Evolutionary conservation across 2,888 invertebrate genomes (phyloP), one percentile per base, ranked within the genome.

Genomic region (Colostygia pectinataria): DNA sequence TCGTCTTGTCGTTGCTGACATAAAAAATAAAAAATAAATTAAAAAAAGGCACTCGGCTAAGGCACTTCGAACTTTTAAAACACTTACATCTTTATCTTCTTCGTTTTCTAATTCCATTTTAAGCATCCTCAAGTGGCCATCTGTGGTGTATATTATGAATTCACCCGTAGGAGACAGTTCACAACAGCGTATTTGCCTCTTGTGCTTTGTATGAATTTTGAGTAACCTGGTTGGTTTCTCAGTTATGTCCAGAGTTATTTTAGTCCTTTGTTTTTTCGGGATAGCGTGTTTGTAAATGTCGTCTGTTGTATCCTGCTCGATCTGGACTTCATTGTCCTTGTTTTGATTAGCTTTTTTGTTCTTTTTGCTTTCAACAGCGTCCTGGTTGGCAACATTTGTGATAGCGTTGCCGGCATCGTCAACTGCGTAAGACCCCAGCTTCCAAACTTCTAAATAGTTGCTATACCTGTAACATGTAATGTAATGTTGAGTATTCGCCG

Each of bases 81-180:
- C 7, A 79, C 83, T 83, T 68, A 93, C 93, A 29, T 47, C 46
- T 39, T 52, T 42, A 43, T 52, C 51, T 33, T 42, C 51, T 38
- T 52, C 52, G 1, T 4, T 29, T 38, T 52, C 52, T 54, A 91
- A 80, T 54, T 90, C 90, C 57, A 96, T 90, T 68, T 91, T 91
- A 52, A 95, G 94, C 51, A 97, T 83, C 45, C 95, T 91, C 18
- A 96, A 77, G 46, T 92, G 85, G 38, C 78, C 90, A 15, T 91
- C 85, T 0, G 96, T 96, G 0, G 96, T 94, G 74, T 96, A 97
- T 4, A 94, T 93, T 12, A 98, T 89, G 83, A 93, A 93, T 53
- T 92, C 91, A 0, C 94, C 95, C 71, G 94, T 91, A 1, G 92
- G 91, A 2, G 96, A 95, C 4, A 97, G 83, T 7, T 93, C 92